These are phyloP conservation scores for Episyrphus balteatus DNA, from an alignment of 1,140 invertebrate species.

Conservation along the genomic window DNA sequence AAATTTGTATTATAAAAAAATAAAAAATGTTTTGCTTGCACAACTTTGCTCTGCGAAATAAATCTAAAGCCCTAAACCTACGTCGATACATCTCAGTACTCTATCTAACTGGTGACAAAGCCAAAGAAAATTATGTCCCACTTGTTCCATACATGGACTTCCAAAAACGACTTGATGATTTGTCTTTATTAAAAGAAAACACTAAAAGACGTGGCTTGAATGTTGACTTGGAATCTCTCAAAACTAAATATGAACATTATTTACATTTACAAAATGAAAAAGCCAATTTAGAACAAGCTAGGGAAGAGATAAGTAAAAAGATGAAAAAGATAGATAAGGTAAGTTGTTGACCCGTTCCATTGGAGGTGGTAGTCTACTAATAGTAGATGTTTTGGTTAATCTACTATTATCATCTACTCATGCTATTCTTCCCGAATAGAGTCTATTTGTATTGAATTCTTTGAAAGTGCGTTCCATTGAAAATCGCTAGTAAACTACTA, in stretches of 20 bases:
- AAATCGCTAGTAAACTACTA: too few relatives aligned
- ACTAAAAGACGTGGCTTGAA: slow-evolving; percentile 37
- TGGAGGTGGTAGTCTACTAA: too few relatives aligned
- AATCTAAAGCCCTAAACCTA: slow-evolving; percentile 56
- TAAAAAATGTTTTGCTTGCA: too few relatives aligned
- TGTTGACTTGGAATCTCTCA: slow-evolving; percentile 39
- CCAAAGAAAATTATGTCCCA: slow-evolving; percentile 42
- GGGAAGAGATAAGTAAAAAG: slow-evolving; percentile 19
- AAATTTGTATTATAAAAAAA: too few relatives aligned
- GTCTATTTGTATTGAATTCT: too few relatives aligned
- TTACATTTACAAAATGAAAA: slow-evolving; percentile 35
- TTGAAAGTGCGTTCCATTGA: too few relatives aligned
- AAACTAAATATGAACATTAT: slow-evolving; percentile 43
- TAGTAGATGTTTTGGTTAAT: too few relatives aligned
- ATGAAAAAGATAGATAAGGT: slow-evolving; percentile 20
- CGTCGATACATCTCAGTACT: slow-evolving; percentile 44
- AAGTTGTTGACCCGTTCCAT: background rate
- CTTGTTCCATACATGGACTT: slow-evolving; percentile 48
- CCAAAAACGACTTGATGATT: slow-evolving; percentile 39
- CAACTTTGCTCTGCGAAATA: slow-evolving; percentile 16
- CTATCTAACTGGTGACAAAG: slow-evolving; percentile 47
- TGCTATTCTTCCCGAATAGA: too few relatives aligned
- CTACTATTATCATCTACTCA: too few relatives aligned
- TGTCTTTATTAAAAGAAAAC: slow-evolving; percentile 38
- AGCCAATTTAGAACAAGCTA: slow-evolving; percentile 33